phyloP scores from a whole-genome alignment of 2,888 invertebrate species.

The Aphrophora alni region DNA sequence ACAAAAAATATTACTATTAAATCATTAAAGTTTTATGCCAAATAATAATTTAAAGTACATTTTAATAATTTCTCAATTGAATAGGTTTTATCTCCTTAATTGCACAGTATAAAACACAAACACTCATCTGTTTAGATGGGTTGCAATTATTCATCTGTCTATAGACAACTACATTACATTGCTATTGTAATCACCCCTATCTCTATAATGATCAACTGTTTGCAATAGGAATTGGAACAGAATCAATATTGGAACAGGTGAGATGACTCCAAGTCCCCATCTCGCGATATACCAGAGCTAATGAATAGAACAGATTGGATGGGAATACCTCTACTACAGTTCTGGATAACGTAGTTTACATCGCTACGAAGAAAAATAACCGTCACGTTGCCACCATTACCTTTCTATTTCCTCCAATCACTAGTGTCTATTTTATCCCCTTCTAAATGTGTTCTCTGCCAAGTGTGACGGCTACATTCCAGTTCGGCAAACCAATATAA shows the following conservation, averaged over 20 bases:
- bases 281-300: background rate
- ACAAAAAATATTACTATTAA: too few species aligned
- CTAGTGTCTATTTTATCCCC: background rate
- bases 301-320: background rate
- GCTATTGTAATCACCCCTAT: too few species aligned
- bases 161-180: too few species aligned
- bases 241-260: background rate
- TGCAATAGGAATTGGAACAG: background rate
- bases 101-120: too few species aligned
- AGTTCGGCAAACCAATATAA: background rate
- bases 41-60: too few species aligned
- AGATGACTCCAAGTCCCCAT: background rate
- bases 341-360: background rate
- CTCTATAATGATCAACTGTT: too few species aligned
- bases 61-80: too few species aligned
- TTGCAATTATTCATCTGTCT: too few species aligned
- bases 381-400: background rate
- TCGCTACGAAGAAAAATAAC: background rate
- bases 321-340: background rate
- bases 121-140: too few species aligned
- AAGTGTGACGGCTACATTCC: background rate
- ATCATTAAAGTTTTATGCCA: too few species aligned
- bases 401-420: background rate
- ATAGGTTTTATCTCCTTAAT: too few species aligned
- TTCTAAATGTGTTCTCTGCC: background rate